Evolutionary conservation across 2,888 invertebrate species (phyloP).

Genomic region (Ditula angustiorana): DNA sequence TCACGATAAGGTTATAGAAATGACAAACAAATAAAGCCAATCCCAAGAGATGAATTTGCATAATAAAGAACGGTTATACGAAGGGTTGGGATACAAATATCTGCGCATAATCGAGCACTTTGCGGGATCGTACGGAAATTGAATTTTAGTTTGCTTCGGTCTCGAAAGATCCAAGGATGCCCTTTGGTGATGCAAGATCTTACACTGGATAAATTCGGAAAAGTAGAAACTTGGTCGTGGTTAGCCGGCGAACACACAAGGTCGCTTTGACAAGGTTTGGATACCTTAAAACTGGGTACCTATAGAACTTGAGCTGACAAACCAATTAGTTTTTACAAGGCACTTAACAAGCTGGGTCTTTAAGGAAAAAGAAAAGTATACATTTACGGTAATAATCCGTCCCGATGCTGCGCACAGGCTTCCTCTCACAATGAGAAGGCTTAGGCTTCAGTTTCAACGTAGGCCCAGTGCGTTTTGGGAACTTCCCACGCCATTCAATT

Average conservation of each 20-base stretch:
- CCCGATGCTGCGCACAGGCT: no score
- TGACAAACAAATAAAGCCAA: slow-evolving; percentile 56
- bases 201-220: slow-evolving; percentile 5
- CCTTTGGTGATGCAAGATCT: slow-evolving; percentile 19
- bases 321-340: background rate
- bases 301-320: background rate
- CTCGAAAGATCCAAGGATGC: slow-evolving; percentile 21
- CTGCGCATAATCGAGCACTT: slow-evolving; percentile 66
- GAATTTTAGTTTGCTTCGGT: slow-evolving; percentile 57
- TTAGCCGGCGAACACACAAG: background rate
- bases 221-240: slow-evolving; percentile 7
- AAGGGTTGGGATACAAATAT: slow-evolving; percentile 68
- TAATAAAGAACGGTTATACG: slow-evolving; percentile 63
- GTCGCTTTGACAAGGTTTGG: background rate
- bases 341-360: background rate
- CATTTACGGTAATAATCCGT: no score
- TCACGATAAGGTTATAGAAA: slow-evolving; percentile 36
- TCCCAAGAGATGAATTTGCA: slow-evolving; percentile 68
- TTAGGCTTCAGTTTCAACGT: no score
- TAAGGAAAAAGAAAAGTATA: background rate
- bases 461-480: no score
- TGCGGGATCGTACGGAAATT: slow-evolving; percentile 57
- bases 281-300: background rate
- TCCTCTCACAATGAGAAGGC: no score
- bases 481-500: no score